Percentiles rank a stretch among this genome's conserved stretches.
phyloP scores from a whole-genome alignment of 2,888 invertebrate genomes.

The Andrena praecox region DNA sequence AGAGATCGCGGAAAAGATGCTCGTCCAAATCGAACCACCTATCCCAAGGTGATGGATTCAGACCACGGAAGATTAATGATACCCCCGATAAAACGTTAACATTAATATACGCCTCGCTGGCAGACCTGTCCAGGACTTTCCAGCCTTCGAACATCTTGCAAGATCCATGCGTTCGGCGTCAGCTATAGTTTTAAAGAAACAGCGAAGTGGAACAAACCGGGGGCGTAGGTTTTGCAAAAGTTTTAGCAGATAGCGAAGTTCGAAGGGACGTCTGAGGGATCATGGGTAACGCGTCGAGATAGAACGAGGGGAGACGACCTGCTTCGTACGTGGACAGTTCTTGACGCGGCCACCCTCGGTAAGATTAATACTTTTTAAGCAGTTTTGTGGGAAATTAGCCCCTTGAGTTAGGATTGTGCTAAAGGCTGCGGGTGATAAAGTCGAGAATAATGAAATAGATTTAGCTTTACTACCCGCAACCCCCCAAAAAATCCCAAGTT shows the following conservation, averaged over 20 bases:
- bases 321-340: background rate
- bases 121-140: slow-evolving; percentile 32
- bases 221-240: slow-evolving; percentile 27
- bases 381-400: too few species aligned
- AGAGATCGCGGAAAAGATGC: background rate
- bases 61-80: slow-evolving; percentile 36
- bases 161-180: slow-evolving; percentile 31
- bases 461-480: too few species aligned
- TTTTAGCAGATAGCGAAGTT: slow-evolving; percentile 27
- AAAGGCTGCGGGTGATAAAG: too few species aligned
- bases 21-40: background rate
- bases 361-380: too few species aligned
- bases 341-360: background rate
- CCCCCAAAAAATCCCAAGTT: too few species aligned
- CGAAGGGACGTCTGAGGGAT: background rate
- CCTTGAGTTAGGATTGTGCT: too few species aligned
- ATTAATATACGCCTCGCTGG: slow-evolving; percentile 13
- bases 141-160: slow-evolving; percentile 1
- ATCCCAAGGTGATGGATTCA: slow-evolving; percentile 13
- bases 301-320: slow-evolving; percentile 7
- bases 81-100: slow-evolving; percentile 22
- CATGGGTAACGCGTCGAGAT: background rate
- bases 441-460: too few species aligned
- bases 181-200: slow-evolving; percentile 17
- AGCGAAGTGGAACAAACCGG: slow-evolving; percentile 30